Conservation (phyloP, 2,113 vertebrate species). For the Crotalus viridis region DNA sequence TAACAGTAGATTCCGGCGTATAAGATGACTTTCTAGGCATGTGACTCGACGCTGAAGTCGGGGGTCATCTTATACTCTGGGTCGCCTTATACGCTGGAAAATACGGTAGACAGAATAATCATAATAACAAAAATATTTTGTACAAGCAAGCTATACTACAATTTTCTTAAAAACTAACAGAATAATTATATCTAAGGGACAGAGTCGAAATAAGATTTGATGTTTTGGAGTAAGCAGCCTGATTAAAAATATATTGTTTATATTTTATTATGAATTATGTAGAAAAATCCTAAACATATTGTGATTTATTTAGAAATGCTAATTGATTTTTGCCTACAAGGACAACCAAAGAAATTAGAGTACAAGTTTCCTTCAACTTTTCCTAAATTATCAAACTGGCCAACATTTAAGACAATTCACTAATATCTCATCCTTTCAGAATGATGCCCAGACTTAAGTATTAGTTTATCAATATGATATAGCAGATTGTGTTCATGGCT, state of each 20-base stretch:
- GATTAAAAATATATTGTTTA: slow-evolving; percentile 62
- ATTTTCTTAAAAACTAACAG: slow-evolving; percentile 32
- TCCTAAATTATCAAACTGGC: slow-evolving; percentile 82
- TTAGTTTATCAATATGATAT: slow-evolving; percentile 81
- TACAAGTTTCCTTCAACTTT: slow-evolving; percentile 73
- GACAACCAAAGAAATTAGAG: slow-evolving; percentile 73
- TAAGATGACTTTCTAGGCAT: too few species aligned
- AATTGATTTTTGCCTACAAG: slow-evolving; percentile 74
- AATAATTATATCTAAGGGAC: slow-evolving; percentile 36
- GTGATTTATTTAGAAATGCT: slow-evolving; percentile 76
- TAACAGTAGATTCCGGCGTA: too few species aligned
- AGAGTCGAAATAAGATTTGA: slow-evolving; percentile 40
- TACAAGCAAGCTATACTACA: slow-evolving; percentile 16
- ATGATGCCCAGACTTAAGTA: slow-evolving; percentile 71
- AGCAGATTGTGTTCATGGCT: slow-evolving; percentile 80
- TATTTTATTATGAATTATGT: slow-evolving; percentile 55
- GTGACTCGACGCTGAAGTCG: too few species aligned
- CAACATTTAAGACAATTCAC: slow-evolving; percentile 77
- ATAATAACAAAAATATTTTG: neutral
- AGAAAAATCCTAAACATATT: slow-evolving; percentile 62
- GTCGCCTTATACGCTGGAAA: too few species aligned
- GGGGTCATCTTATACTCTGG: too few species aligned
- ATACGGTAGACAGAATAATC: neutral
- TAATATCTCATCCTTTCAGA: slow-evolving; percentile 79
- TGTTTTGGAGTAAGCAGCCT: slow-evolving; percentile 63